Evolutionary conservation across 2,888 invertebrate species (phyloP).

Genomic region (Apoda limacodes): DNA sequence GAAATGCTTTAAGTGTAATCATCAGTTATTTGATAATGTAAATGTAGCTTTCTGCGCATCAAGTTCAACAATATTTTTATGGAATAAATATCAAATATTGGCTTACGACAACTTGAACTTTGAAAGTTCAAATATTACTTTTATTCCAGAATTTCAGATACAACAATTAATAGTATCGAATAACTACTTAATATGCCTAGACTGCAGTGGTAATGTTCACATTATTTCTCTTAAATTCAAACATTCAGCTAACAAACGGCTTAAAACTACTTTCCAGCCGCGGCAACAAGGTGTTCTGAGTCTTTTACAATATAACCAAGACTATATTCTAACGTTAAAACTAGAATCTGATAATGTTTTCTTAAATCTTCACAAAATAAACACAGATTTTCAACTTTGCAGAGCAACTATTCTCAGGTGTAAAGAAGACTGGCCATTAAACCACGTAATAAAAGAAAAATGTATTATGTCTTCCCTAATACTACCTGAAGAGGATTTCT

Average conservation of each 20-base stretch:
- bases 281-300: constrained; percentile 27
- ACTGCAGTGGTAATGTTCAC: constrained; percentile 34
- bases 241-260: constrained; percentile 29
- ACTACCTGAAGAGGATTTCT: background rate
- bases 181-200: constrained; percentile 40
- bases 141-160: constrained; percentile 38
- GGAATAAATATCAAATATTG: constrained; percentile 56
- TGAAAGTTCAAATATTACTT: constrained; percentile 23
- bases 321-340: constrained; percentile 32
- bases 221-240: constrained; percentile 39
- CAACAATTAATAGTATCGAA: constrained; percentile 28
- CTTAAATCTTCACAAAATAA: constrained; percentile 31
- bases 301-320: constrained; percentile 20
- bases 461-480: constrained; percentile 21
- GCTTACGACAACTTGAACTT: constrained; percentile 37
- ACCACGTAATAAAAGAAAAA: constrained; percentile 20
- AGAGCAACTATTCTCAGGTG: constrained; percentile 23
- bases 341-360: constrained; percentile 26
- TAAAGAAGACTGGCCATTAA: constrained; percentile 19
- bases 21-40: constrained; percentile 28
- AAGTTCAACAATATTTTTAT: constrained; percentile 30
- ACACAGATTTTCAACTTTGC: constrained; percentile 28
- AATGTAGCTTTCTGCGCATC: constrained; percentile 31
- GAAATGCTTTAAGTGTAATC: constrained; percentile 33
- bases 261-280: constrained; percentile 31